phyloP scores from a whole-genome alignment of 2,888 invertebrate genomes.

The Chesias legatella region DNA sequence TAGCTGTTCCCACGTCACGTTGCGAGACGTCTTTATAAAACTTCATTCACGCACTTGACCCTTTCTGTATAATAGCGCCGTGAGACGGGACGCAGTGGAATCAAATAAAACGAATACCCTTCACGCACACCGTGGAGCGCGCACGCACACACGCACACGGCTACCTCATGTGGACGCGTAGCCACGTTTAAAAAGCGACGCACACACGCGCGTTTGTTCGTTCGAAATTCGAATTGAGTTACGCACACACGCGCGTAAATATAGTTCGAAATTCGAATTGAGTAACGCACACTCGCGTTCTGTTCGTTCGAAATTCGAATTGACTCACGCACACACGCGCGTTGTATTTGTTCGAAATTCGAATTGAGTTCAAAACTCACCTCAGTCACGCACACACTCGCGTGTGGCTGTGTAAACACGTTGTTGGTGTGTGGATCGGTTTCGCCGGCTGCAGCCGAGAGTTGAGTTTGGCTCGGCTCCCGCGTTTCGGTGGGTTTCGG shows the following conservation, averaged over 20 bases:
- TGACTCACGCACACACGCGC: constrained; percentile 38
- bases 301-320: constrained; percentile 17
- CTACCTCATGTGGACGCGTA: constrained; percentile 63
- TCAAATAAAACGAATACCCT: constrained; percentile 58
- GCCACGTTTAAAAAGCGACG: constrained; percentile 43
- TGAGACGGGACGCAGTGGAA: constrained; percentile 61
- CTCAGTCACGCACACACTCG: constrained; percentile 32
- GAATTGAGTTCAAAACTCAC: constrained; percentile 28
- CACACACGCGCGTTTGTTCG: constrained; percentile 33
- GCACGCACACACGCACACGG: constrained; percentile 41
- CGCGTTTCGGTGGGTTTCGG: constrained; percentile 12
- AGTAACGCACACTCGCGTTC: constrained; percentile 29
- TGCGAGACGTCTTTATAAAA: constrained; percentile 66
- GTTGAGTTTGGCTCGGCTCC: constrained; percentile 56
- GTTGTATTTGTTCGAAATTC: constrained; percentile 18
- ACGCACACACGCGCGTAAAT: constrained; percentile 32
- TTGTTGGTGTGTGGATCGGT: constrained; percentile 40
- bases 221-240: too few relatives aligned
- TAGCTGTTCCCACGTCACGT: constrained; percentile 61
- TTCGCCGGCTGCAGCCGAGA: constrained; percentile 41
- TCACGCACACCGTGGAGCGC: constrained; percentile 32
- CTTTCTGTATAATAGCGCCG: constrained; percentile 53
- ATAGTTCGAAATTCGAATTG: too few relatives aligned
- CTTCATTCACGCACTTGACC: constrained; percentile 68
- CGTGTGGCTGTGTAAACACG: constrained; percentile 10